A percentile compares a stretch with the other conserved stretches of the same genome.
phyloP scores from a whole-genome alignment of 1,140 invertebrate genomes.

The Microplitis mediator region DNA sequence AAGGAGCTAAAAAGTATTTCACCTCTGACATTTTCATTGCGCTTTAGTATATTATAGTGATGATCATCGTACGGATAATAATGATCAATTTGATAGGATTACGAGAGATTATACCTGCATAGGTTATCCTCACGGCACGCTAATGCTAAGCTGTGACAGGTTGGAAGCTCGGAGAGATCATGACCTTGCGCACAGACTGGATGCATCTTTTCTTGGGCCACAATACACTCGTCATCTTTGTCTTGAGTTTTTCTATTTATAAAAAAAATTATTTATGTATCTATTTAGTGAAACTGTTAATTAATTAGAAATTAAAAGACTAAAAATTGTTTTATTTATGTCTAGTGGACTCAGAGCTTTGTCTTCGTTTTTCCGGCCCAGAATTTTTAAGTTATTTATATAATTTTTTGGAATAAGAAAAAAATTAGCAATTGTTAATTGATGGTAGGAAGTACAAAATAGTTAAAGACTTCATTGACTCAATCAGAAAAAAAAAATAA shows the following conservation, averaged over 20 bases:
- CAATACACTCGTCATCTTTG: conserved; percentile 81
- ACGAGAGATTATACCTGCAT: conserved; percentile 67
- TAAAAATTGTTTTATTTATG: not conserved
- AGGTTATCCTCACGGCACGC: conserved; percentile 75
- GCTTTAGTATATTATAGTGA: too few relatives aligned
- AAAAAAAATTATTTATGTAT: conserved; percentile 39
- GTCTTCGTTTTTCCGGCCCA: too few relatives aligned
- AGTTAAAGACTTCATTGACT: too few relatives aligned
- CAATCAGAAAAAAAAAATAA: too few relatives aligned
- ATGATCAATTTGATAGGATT: not conserved
- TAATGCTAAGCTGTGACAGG: conserved; percentile 81
- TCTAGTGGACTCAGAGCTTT: too few relatives aligned
- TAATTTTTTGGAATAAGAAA: too few relatives aligned
- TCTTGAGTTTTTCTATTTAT: conserved; percentile 76
- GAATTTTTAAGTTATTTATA: too few relatives aligned
- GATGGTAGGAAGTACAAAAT: too few relatives aligned
- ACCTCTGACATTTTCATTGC: not conserved
- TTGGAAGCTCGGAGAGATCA: conserved; percentile 73
- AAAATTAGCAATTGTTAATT: too few relatives aligned
- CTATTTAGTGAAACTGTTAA: conserved; percentile 64
- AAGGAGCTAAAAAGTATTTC: not conserved
- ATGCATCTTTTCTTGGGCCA: conserved; percentile 86
- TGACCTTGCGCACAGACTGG: conserved; percentile 83
- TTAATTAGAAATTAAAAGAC: conserved; percentile 25
- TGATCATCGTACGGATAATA: not conserved